These are phyloP conservation scores for Papilio machaon DNA, from an alignment of 1,140 invertebrate genomes.

Conservation along the genomic window DNA sequence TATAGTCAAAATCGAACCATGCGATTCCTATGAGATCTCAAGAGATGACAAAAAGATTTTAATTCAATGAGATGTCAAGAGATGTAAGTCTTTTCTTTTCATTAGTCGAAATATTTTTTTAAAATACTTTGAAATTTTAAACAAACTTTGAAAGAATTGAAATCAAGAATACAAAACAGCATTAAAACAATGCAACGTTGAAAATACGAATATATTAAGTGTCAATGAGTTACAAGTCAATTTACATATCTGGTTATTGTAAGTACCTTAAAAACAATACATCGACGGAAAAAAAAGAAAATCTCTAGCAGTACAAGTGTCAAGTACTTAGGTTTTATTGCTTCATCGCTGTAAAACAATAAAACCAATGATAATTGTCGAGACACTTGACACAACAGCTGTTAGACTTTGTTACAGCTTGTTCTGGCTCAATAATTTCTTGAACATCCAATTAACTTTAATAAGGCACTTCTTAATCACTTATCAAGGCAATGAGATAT, in stretches of 20 bases:
- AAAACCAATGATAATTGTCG: background rate
- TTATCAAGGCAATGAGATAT: background rate
- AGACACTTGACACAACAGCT: conserved; percentile 5
- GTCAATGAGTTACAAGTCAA: background rate
- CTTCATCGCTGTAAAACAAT: conserved; percentile 1
- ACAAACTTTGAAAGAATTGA: background rate
- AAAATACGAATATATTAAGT: background rate
- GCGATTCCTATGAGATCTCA: too few relatives aligned
- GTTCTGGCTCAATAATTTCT: background rate
- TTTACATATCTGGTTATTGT: conserved; percentile 20
- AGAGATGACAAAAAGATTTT: too few relatives aligned
- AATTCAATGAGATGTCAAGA: too few relatives aligned
- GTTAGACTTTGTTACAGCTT: conserved; percentile 3
- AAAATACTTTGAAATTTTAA: too few relatives aligned
- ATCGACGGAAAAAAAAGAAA: conserved; percentile 2
- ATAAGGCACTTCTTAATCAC: conserved; percentile 9
- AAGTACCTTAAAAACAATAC: conserved; percentile 1
- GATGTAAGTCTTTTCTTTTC: too few relatives aligned
- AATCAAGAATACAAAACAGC: background rate
- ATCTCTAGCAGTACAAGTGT: background rate
- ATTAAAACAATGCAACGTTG: background rate
- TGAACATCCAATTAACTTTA: conserved; percentile 10
- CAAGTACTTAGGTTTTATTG: conserved; percentile 8
- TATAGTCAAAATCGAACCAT: too few relatives aligned
- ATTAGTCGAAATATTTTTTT: too few relatives aligned